Evolutionary conservation across 2,113 vertebrate genomes (phyloP), one percentile per base, ranked within the genome.

Genomic region (Cyanistes caeruleus): DNA sequence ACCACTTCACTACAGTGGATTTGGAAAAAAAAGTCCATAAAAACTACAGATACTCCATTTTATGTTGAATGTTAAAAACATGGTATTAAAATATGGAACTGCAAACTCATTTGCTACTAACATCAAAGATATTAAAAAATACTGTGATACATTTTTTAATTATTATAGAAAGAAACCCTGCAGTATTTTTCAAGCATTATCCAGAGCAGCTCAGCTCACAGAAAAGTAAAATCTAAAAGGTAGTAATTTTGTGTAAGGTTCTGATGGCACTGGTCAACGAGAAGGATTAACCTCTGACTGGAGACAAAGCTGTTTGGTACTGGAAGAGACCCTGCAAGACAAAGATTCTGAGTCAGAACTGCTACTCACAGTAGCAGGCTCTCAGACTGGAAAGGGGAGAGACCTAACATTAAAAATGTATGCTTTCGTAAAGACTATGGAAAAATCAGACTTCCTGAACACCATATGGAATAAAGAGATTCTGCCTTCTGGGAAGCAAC

Each of bases 401-500:
- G 68, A 81, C 39, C 43, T 77, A 93, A 51, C 48, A 67, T 74
- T 58, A 89, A 95, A 92, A 95, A 62, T 39, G 35, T 20, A 73
- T 21, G 23, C 16, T 90, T 95, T 65, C 73, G 58, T 76, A 59
- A 90, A 81, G 63, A 65, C 86, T 77, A 65, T 23, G 44, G 68
- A 37, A 87, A 90, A 20, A 77, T 77, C 46, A 92, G 68, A 67
- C 62, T 90, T 87, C 56, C 52, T 70, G 83, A 93, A 74, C 2
- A 1, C 83, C 72, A 88, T 74, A 77, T 53, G 56, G 92, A 91
- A 88, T 74, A 52, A 44, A 78, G 72, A 94, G 41, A 85, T 67
- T 95, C 72, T 77, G 75, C 75, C 87, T 93, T 86, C 90, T 91
- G 84, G 84, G 86, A 94, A 94, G 70, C 51, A 79, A 74, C 35